Conservation (phyloP, 2,797 vertebrate species). For the Poliocrania exsul region DNA sequence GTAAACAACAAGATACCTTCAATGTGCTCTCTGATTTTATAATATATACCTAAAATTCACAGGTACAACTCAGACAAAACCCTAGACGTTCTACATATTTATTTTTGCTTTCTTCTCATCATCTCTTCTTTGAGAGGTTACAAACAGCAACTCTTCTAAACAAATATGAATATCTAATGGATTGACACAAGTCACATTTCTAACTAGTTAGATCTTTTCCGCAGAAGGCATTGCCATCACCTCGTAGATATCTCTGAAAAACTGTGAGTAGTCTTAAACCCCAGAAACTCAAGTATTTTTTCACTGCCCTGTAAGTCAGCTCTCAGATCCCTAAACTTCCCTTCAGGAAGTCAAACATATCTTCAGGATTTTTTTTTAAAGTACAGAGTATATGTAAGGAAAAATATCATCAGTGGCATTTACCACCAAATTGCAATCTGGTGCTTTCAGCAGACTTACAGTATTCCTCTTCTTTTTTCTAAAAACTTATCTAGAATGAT, state of each 20-base stretch:
- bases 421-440: slow-evolving; percentile 33
- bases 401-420: neutral
- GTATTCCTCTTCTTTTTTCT: neutral
- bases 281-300: neutral
- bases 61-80: neutral
- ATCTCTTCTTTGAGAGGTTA: neutral
- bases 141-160: neutral
- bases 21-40: neutral
- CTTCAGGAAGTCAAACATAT: slow-evolving; percentile 8
- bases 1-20: neutral
- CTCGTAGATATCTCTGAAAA: neutral
- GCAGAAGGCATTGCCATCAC: neutral
- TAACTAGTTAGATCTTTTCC: neutral
- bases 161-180: neutral
- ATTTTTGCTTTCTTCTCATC: neutral
- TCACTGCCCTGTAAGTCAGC: neutral
- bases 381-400: neutral
- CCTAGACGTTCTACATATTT: neutral
- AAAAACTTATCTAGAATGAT: neutral
- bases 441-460: neutral
- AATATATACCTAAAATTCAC: neutral
- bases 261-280: neutral
- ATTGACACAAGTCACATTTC: neutral
- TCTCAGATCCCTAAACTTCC: neutral
- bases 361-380: neutral